A percentile compares a stretch with the other conserved stretches of the same genome.
Conservation (phyloP, 1,140 invertebrate species). For the Heliothis virescens region DNA sequence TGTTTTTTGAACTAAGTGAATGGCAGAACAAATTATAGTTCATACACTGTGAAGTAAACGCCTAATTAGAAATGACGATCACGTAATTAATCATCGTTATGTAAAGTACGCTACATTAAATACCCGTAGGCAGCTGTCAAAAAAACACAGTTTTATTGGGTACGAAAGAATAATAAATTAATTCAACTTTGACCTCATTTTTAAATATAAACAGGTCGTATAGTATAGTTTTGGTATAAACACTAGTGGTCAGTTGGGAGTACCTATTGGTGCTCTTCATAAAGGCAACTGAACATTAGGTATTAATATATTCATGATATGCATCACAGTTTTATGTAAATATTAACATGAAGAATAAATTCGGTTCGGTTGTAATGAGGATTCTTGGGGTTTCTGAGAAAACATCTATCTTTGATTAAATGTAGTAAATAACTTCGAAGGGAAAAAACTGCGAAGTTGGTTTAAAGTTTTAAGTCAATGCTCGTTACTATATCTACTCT, state of each 20-base stretch:
- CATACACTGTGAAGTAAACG: no score
- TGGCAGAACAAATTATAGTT: no score
- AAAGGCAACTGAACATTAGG: conserved; percentile 16
- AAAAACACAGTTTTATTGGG: conserved; percentile 26
- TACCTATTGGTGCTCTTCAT: neutral
- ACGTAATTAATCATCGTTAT: no score
- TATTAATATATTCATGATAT: neutral
- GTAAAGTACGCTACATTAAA: neutral
- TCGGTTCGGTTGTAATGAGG: neutral
- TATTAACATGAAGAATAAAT: neutral
- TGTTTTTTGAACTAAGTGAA: neutral
- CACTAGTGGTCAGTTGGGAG: neutral
- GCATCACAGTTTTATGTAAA: conserved; percentile 6
- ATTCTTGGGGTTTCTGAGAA: neutral
- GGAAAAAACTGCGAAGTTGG: neutral
- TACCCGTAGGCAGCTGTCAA: conserved; percentile 3
- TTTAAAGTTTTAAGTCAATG: no score
- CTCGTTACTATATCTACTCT: no score
- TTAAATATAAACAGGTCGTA: conserved; percentile 21
- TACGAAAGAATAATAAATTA: conserved; percentile 28
- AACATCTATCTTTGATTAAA: neutral
- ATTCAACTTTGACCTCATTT: conserved; percentile 33
- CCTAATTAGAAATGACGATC: no score
- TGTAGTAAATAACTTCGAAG: neutral
- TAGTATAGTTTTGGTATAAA: conserved; percentile 31